phyloP scores from a whole-genome alignment of 2,888 invertebrate genomes.

The Metalampra italica region DNA sequence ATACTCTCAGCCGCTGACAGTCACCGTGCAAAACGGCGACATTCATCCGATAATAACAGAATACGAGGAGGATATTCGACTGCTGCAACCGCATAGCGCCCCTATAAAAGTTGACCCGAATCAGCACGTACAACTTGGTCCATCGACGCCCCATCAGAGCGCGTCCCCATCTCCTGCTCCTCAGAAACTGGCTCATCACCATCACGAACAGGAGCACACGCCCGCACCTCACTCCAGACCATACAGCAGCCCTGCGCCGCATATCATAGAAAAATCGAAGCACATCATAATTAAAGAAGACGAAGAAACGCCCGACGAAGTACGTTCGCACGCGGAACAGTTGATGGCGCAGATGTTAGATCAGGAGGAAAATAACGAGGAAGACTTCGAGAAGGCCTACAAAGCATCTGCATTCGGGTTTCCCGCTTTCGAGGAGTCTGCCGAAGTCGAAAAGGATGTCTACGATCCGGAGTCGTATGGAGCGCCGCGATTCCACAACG shows the following conservation, averaged over 20 bases:
- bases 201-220: background rate
- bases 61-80: conserved; percentile 51
- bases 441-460: conserved; percentile 52
- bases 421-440: conserved; percentile 47
- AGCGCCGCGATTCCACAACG: conserved; percentile 33
- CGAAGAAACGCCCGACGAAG: conserved; percentile 52
- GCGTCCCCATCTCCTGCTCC: conserved; percentile 15
- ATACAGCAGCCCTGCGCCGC: conserved; percentile 25
- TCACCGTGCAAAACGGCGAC: conserved; percentile 22
- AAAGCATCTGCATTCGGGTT: conserved; percentile 66
- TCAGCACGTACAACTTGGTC: conserved; percentile 36
- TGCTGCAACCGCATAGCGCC: conserved; percentile 30
- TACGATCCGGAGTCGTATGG: conserved; percentile 58
- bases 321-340: conserved; percentile 46
- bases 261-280: conserved; percentile 55
- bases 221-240: conserved; percentile 16
- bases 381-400: conserved; percentile 68
- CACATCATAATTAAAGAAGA: conserved; percentile 53
- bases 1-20: conserved; percentile 23
- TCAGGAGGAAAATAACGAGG: conserved; percentile 61
- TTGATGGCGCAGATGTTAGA: conserved; percentile 45
- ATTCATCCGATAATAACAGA: conserved; percentile 42
- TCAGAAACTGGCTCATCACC: conserved; percentile 12
- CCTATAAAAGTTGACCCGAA: conserved; percentile 48
- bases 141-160: conserved; percentile 20